phyloP scores from a whole-genome alignment of 2,888 invertebrate genomes.

The Eristalinus aeneus region DNA sequence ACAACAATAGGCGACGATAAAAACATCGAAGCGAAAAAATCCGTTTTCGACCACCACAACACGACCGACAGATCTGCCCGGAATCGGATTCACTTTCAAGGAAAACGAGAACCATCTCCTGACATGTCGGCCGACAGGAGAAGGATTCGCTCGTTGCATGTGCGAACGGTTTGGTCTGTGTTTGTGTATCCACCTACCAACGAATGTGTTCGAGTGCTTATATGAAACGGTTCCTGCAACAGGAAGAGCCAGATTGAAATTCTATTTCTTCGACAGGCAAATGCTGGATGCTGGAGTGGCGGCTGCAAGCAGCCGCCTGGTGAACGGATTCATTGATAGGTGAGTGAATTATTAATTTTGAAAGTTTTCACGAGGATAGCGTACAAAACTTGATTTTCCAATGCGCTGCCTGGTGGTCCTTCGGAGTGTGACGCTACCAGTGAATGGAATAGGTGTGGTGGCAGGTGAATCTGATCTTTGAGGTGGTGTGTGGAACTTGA shows the following conservation, averaged over 20 bases:
- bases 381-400: not conserved
- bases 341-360: constrained; percentile 55
- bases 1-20: constrained; percentile 58
- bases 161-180: not conserved
- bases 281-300: not conserved
- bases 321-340: constrained; percentile 35
- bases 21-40: constrained; percentile 54
- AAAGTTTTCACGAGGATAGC: constrained; percentile 12
- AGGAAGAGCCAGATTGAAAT: constrained; percentile 12
- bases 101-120: constrained; percentile 21
- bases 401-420: not conserved
- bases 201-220: not conserved
- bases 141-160: not conserved
- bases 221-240: not conserved
- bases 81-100: constrained; percentile 65
- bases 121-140: not conserved
- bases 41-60: constrained; percentile 55
- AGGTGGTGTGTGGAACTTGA: not conserved
- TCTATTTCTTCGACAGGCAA: constrained; percentile 20
- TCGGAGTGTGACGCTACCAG: not conserved
- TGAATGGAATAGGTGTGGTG: not conserved
- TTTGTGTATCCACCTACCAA: not conserved
- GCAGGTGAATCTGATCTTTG: not conserved
- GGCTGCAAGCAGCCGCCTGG: constrained; percentile 7
- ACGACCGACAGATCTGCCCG: constrained; percentile 52